Percentiles rank a stretch among this genome's conserved stretches.
phyloP scores from a whole-genome alignment of 2,888 invertebrate species.

The Mantis religiosa region DNA sequence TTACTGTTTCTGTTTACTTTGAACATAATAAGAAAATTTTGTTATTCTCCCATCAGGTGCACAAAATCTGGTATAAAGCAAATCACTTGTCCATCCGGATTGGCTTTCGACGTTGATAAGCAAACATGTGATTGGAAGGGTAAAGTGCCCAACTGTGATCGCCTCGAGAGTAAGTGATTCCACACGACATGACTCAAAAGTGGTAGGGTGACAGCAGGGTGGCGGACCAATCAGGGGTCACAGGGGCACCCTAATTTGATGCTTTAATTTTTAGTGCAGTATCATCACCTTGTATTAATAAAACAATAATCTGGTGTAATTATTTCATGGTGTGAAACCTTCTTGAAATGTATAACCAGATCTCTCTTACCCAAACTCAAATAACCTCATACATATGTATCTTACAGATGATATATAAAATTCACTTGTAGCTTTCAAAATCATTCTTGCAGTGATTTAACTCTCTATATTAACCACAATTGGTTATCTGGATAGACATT shows the following conservation, averaged over 20 bases:
- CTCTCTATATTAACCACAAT: not conserved
- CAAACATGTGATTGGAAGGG: conserved; percentile 98
- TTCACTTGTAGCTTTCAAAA: too few relatives aligned
- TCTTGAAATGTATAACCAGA: not conserved
- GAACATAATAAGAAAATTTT: not conserved
- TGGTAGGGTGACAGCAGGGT: conserved; percentile 17
- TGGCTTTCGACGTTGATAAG: conserved; percentile 96
- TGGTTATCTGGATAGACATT: not conserved
- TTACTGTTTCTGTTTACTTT: conserved; percentile 4
- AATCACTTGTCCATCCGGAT: conserved; percentile 94
- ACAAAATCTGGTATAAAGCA: conserved; percentile 93
- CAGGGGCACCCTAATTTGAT: not conserved
- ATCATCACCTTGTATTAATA: not conserved
- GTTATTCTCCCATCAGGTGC: conserved; percentile 62
- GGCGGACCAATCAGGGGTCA: conserved; percentile 19
- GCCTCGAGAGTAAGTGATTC: conserved; percentile 83
- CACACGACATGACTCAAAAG: not conserved
- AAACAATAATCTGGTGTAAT: not conserved
- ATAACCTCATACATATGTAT: not conserved
- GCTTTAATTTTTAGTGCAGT: not conserved
- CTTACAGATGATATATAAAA: not conserved
- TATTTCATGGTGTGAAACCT: not conserved
- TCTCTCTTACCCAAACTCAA: not conserved
- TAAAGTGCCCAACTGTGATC: conserved; percentile 95
- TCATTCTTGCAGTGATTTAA: not conserved